These are phyloP conservation scores for Spilogale gracilis DNA, from an alignment of 2,113 vertebrate genomes.

Conservation along the genomic window DNA sequence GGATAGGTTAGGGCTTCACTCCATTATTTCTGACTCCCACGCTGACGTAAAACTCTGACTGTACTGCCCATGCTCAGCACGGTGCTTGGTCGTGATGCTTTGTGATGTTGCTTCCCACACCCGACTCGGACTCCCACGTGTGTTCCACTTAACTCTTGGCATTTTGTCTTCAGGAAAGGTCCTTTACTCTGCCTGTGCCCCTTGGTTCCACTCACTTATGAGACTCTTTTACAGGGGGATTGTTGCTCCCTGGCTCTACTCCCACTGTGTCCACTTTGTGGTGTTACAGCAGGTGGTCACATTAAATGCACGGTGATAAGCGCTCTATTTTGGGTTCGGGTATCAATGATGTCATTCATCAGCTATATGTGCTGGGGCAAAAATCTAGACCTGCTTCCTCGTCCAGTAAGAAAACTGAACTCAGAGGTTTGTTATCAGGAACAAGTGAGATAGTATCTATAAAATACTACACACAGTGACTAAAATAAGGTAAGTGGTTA, in stretches of 20 bases:
- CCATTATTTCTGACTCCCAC: neutral
- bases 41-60: neutral
- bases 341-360: neutral
- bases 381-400: neutral
- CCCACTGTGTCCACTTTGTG: rapidly evolving
- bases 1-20: neutral
- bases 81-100: neutral
- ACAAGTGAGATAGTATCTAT: neutral
- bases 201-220: neutral
- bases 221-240: neutral
- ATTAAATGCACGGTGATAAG: neutral
- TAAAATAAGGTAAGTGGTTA: neutral
- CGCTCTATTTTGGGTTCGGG: neutral
- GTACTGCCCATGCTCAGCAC: neutral
- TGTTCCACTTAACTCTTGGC: neutral
- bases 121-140: neutral
- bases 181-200: neutral
- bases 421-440: neutral
- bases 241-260: neutral
- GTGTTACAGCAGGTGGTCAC: neutral
- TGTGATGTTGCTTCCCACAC: neutral
- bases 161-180: neutral
- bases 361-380: too few species aligned
- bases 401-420: neutral
- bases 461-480: neutral